Evolutionary conservation across 2,888 invertebrate species (phyloP), one percentile per base, ranked within the genome.

Genomic region (Cataglyphis livida): DNA sequence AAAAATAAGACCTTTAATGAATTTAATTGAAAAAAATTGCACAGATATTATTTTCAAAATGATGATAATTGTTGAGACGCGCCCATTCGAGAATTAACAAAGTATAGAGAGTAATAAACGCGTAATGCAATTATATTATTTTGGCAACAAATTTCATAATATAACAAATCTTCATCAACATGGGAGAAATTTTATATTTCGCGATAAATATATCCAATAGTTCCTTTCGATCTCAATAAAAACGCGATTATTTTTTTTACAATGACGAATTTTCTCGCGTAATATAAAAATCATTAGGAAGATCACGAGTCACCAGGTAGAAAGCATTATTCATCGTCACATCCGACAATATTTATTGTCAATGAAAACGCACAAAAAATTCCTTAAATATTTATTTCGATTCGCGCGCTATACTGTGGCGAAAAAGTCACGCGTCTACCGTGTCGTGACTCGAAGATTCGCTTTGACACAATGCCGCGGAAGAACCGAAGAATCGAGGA

Each of bases 401-500:
- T 44, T 48, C 48, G 3, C 62, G 48, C 35, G 44, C 18, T 62
- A n/a, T 65, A 25, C 0, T 7, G 21, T 28, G 38, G 7, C 3
- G 32, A 41, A 32, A 32, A 38, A 41, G 3, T 59, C 62, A 25
- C 81, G 32, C 62, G 70, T 73, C 68, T 57, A 18, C 35, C 10
- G 44, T 48, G 48, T 48, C 51, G 51, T 51, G 1, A n/a, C 51
- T n/a, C 51, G n/a, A 7, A 51, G 7, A 51, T 51, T 48, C 48
- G 54, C 64, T 73, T 75, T 21, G 66, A 38, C 44, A 18, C 32
- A 32, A 38, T 71, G 1, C 35, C 71, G 83, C 48, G 64, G 25
- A 79, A 59, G 38, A 65, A 54, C 59, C 62, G 78, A 71, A 74
- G 76, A 61, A 70, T 35, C 35, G 68, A 81, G 82, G 75, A 57